phyloP scores from a whole-genome alignment of 2,888 invertebrate species.

The Apodemia hepburni region DNA sequence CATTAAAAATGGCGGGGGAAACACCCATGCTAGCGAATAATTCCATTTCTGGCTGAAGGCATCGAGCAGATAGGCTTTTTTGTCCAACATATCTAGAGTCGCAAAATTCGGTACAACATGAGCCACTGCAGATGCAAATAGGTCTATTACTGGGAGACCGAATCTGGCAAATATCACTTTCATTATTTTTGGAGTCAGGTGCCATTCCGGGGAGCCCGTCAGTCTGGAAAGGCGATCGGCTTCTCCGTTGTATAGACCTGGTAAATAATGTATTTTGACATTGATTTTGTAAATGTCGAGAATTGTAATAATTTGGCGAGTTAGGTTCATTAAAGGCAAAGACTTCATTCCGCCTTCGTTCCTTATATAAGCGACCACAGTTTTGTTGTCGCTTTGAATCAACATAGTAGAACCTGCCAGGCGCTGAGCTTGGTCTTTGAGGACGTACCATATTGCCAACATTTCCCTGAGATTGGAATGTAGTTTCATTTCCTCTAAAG shows the following conservation, averaged over 20 bases:
- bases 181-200: slow-evolving; percentile 19
- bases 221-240: slow-evolving; percentile 36
- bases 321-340: not conserved
- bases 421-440: not conserved
- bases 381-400: slow-evolving; percentile 30
- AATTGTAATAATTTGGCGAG: slow-evolving; percentile 5
- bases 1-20: slow-evolving; percentile 33
- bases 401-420: slow-evolving; percentile 7
- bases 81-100: slow-evolving; percentile 24
- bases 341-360: slow-evolving; percentile 27
- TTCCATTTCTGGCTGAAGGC: slow-evolving; percentile 32
- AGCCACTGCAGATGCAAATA: slow-evolving; percentile 34
- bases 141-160: slow-evolving; percentile 33
- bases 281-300: slow-evolving; percentile 17
- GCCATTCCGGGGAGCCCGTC: slow-evolving; percentile 22
- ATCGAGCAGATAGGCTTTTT: slow-evolving; percentile 28
- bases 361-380: slow-evolving; percentile 25
- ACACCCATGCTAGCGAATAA: slow-evolving; percentile 34
- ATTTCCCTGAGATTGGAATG: slow-evolving; percentile 33
- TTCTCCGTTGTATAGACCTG: slow-evolving; percentile 39
- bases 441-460: slow-evolving; percentile 24
- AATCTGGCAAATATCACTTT: slow-evolving; percentile 30
- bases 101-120: slow-evolving; percentile 29
- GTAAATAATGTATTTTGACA: slow-evolving; percentile 31
- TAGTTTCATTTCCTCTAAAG: slow-evolving; percentile 17